Base-by-base conservation (phyloP, 2,888 invertebrate species). In the Isotomurus palustris region DNA sequence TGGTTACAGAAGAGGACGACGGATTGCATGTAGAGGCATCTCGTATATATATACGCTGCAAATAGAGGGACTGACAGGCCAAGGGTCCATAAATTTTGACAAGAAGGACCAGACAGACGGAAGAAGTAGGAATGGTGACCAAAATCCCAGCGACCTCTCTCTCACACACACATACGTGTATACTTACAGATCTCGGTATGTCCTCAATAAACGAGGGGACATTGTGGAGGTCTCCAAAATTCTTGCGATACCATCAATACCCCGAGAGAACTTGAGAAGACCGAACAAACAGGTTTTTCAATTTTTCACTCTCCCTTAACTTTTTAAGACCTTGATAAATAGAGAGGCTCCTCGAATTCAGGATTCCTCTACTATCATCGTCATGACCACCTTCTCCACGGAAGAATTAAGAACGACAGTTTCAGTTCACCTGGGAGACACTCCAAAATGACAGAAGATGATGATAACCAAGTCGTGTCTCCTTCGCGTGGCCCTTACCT, bases 141-240 rank as follows among this genome's bases (percentile, higher is more conserved):
- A 14, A 43, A 43, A 22, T 19, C 21, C 12, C 6, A 43, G 14
- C 43, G 22, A 43, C 43, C 24, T 43, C 43, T 4, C 6, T 24
- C 43, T 22, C 14, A 40, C 40, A 6, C 10, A 17, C 6, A n/a
- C n/a, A n/a, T 10, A 43, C 21, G 10, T 3, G 43, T 43, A 43
- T 25, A 44, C 22, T 25, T 14, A 22, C 19, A 47, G 50, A 50
- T 25, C 19, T 44, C 57, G 56, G 53, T 44, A 56, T 54, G 59
- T 57, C 61, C 62, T 44, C 21, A 22, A 22, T n/a, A 53, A 52
- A 43, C 36, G 53, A 53, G 55, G 51, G 58, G 60, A 56, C 52
- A 62, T 57, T 57, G n/a, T n/a, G 60, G 55, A 59, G 54, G 56
- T 55, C 58, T 55, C 50, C 53, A 51, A 60, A 61, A 55, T 55